Conservation (phyloP, 2,797 vertebrate species). For the Eupleurogrammus muticus region DNA sequence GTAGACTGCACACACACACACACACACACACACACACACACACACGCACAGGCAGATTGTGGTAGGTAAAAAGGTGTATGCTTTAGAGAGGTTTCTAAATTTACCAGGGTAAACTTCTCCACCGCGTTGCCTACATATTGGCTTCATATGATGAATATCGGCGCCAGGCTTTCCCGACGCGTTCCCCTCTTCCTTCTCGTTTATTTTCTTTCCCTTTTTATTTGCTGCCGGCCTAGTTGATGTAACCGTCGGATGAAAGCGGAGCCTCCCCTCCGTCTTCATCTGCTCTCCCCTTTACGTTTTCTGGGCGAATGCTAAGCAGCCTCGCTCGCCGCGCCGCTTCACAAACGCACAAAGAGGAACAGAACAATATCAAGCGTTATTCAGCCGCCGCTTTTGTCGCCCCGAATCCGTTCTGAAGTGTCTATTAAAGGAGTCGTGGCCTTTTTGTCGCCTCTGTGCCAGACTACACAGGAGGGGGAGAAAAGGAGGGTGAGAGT, state of each 20-base stretch:
- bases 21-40: slow-evolving; percentile 26
- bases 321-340: slow-evolving; percentile 67
- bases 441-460: slow-evolving; percentile 74
- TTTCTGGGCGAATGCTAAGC: slow-evolving; percentile 73
- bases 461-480: slow-evolving; percentile 61
- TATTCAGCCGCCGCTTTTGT: slow-evolving; percentile 73
- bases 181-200: not conserved
- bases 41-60: slow-evolving; percentile 34
- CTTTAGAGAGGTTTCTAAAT: slow-evolving; percentile 56
- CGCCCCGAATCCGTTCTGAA: slow-evolving; percentile 70
- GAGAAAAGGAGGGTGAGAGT: slow-evolving; percentile 6
- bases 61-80: slow-evolving; percentile 45
- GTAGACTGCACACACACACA: slow-evolving; percentile 45
- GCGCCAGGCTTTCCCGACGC: slow-evolving; percentile 17
- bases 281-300: slow-evolving; percentile 56
- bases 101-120: slow-evolving; percentile 50
- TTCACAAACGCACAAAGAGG: slow-evolving; percentile 67
- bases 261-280: slow-evolving; percentile 41
- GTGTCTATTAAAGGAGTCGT: slow-evolving; percentile 77
- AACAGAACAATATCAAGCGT: slow-evolving; percentile 75
- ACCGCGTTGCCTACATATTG: slow-evolving; percentile 23
- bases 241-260: slow-evolving; percentile 48
- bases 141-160: slow-evolving; percentile 10
- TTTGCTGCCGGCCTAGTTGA: slow-evolving; percentile 51
- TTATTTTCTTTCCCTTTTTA: slow-evolving; percentile 37